Percentiles rank a stretch among this genome's conserved stretches.
These are phyloP conservation scores for Paramormyrops kingsleyae DNA, from an alignment of 2,113 vertebrate species.

Conservation along the genomic window DNA sequence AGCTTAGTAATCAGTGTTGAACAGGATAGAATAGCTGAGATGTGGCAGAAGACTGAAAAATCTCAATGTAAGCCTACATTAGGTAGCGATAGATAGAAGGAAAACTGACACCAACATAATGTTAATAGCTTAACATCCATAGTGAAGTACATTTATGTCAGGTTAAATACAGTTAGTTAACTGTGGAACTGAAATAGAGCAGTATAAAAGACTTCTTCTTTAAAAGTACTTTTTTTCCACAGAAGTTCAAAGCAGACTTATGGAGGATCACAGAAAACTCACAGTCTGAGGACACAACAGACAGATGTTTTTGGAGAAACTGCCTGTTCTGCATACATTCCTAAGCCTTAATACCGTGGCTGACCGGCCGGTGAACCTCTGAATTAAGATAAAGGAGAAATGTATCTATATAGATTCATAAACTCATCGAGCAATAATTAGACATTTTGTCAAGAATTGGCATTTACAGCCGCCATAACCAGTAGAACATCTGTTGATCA, in stretches of 20 bases:
- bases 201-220: neutral
- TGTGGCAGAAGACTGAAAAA: neutral
- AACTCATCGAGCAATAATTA: slow-evolving; percentile 37
- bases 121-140: neutral
- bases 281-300: neutral
- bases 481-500: slow-evolving; percentile 3
- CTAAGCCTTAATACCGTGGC: neutral
- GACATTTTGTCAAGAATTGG: slow-evolving; percentile 27
- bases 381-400: slow-evolving; percentile 39
- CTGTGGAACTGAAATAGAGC: neutral
- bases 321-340: neutral
- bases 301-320: neutral
- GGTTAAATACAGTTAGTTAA: neutral
- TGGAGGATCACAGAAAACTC: neutral
- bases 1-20: neutral
- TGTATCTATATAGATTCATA: slow-evolving; percentile 30
- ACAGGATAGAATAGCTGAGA: neutral
- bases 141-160: neutral
- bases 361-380: slow-evolving; percentile 30
- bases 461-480: slow-evolving; percentile 18
- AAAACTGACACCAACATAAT: neutral
- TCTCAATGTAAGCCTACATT: neutral
- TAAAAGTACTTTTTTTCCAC: neutral
- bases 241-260: neutral
- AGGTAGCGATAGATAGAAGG: neutral